Evolutionary conservation across 2,888 invertebrate genomes (phyloP).

Genomic region (Cartodere bifasciata): DNA sequence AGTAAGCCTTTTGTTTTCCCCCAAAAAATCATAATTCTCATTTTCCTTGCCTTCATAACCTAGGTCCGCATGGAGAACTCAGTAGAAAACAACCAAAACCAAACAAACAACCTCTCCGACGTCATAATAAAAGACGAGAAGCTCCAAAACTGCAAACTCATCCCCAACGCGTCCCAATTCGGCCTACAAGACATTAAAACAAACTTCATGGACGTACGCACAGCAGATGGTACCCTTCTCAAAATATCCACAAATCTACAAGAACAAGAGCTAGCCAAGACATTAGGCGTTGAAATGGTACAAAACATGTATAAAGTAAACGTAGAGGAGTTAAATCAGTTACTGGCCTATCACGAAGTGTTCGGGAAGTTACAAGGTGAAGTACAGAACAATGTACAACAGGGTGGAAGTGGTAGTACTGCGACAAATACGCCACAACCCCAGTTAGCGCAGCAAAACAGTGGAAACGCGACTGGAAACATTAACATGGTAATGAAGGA

Average conservation of each 20-base stretch:
- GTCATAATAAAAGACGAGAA: conserved; percentile 47
- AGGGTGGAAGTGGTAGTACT: conserved; percentile 4
- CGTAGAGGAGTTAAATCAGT: conserved; percentile 73
- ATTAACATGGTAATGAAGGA: conserved; percentile 33
- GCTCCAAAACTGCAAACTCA: conserved; percentile 41
- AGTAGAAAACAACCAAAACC: conserved; percentile 26
- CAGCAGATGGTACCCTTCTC: conserved; percentile 59
- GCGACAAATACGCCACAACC: conserved; percentile 12
- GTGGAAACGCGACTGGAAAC: conserved; percentile 19
- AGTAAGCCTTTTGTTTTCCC: too few relatives aligned
- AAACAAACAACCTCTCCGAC: conserved; percentile 21
- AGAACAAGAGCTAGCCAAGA: conserved; percentile 47
- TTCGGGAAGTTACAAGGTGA: conserved; percentile 57
- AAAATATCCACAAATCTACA: conserved; percentile 55
- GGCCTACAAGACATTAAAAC: conserved; percentile 31
- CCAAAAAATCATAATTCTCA: too few relatives aligned
- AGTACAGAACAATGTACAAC: conserved; percentile 33
- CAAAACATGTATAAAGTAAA: conserved; percentile 69
- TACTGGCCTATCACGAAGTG: conserved; percentile 77
- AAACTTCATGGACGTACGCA: conserved; percentile 49
- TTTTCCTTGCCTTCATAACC: too few relatives aligned
- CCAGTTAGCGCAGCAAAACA: conserved; percentile 12
- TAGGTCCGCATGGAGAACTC: conserved; percentile 30
- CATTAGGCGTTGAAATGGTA: conserved; percentile 55
- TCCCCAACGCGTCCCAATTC: conserved; percentile 28